Evolutionary conservation across 1,140 invertebrate species (phyloP), one percentile per base, ranked within the genome.

Genomic region (Aphelenchoides avenae): DNA sequence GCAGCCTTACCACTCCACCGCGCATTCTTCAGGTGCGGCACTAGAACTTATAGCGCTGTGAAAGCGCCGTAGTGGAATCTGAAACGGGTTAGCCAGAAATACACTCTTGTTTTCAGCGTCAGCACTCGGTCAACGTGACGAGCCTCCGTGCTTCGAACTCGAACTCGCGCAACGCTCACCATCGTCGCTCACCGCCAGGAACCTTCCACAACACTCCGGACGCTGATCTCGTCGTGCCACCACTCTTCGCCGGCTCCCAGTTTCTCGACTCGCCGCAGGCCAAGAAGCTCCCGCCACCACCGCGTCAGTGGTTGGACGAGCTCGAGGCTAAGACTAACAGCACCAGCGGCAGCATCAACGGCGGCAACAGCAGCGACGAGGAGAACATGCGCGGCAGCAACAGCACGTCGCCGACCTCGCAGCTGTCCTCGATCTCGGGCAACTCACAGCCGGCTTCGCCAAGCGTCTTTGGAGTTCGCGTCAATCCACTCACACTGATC

Each of bases 281-380:
- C 29, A 60, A 60, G 30, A 62, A 46, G 31, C 41, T 60, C 24
- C 57, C 57, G 20, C 34, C 63, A 34, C 57, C 57, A 27, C 57
- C 57, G 4, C 24, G 43, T n/a, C 41, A 64, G 22, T 60, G 57
- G 57, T 26, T 60, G 15, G 37, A 41, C 11, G 61, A 18, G 26
- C 15, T 24, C 31, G 29, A 9, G 15, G 15, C 18, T n/a, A 43
- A 9, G 9, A 43, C 7, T 13, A 43, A 30, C 41, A 43, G 41
- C 41, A 43, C 26, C 13, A n/a, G 41, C 13, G 11, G 41, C 7
- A 5, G 5, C 27, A 41, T 5, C 39, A 41, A 26, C 13, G 13
- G 20, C 20, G 24, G 22, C 3, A 31, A 26, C 5, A 37, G 15
- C 7, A 37, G 20, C 3, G 7, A 44, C n/a, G n/a, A n/a, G n/a